Evolutionary conservation across 37 sponge, comb jelly and placozoan genomes (phyloP).

Genomic region (Hexactinellida sp.): DNA sequence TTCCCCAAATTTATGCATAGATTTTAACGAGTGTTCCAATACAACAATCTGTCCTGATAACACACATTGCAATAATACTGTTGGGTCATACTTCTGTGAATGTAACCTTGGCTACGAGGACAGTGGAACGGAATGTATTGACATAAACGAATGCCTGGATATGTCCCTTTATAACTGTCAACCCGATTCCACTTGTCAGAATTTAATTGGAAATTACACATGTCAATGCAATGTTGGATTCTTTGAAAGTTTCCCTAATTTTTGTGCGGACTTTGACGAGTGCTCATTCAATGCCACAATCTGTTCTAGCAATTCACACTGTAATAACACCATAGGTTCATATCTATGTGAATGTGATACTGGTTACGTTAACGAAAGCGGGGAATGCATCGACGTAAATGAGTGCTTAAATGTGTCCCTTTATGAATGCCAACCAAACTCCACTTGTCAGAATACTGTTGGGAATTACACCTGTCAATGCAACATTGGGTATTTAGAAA

Average conservation of each 20-base stretch:
- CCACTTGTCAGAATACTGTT: background rate
- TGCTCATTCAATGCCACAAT: background rate
- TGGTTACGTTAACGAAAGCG: background rate
- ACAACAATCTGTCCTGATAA: background rate
- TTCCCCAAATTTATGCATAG: no score
- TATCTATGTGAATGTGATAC: background rate
- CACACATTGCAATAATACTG: background rate
- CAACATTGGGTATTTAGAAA: background rate
- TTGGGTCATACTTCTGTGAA: background rate
- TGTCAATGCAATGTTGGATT: background rate
- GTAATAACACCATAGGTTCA: background rate
- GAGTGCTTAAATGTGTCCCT: background rate
- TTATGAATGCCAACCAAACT: background rate
- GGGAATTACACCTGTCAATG: background rate
- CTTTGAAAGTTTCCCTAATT: background rate
- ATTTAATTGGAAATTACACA: background rate
- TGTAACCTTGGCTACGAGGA: background rate
- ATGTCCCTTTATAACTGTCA: background rate
- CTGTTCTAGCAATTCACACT: background rate
- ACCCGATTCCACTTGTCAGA: background rate
- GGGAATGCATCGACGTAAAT: background rate
- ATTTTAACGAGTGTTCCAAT: background rate
- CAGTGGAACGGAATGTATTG: background rate
- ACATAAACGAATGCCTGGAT: background rate
- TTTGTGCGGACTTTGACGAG: background rate